Evolutionary conservation across 1,140 invertebrate genomes (phyloP).

Genomic region (Heliothis subflexa): DNA sequence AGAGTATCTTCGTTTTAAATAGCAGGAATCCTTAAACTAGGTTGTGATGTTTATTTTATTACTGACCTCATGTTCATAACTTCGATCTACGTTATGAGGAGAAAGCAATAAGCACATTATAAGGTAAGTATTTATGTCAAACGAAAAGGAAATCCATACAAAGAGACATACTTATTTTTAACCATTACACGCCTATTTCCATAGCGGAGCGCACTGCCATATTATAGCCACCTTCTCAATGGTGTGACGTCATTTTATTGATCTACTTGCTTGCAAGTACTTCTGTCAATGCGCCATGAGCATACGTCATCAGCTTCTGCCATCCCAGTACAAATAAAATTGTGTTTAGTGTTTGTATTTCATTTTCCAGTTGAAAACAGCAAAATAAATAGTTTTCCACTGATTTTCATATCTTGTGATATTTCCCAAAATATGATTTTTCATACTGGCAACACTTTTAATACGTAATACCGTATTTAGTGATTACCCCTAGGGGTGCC

Average conservation of each 20-base stretch:
- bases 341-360: no score
- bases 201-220: constrained; percentile 41
- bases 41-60: no score
- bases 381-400: no score
- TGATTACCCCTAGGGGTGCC: constrained; percentile 70
- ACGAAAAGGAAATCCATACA: neutral
- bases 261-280: constrained; percentile 56
- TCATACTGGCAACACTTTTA: constrained; percentile 63
- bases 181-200: constrained; percentile 34
- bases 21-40: no score
- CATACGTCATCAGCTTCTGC: constrained; percentile 45
- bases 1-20: neutral
- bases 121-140: neutral
- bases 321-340: neutral
- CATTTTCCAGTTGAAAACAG: no score
- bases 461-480: constrained; percentile 63
- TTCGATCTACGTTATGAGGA: no score
- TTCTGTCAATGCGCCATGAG: constrained; percentile 64
- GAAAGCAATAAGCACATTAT: no score
- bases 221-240: constrained; percentile 64
- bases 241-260: constrained; percentile 81
- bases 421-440: constrained; percentile 5
- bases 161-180: constrained; percentile 29
- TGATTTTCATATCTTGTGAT: neutral
- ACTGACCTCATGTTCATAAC: no score